Evolutionary conservation across 2,797 vertebrate species (phyloP), one percentile per base, ranked within the genome.

Genomic region (Apogon talboti): DNA sequence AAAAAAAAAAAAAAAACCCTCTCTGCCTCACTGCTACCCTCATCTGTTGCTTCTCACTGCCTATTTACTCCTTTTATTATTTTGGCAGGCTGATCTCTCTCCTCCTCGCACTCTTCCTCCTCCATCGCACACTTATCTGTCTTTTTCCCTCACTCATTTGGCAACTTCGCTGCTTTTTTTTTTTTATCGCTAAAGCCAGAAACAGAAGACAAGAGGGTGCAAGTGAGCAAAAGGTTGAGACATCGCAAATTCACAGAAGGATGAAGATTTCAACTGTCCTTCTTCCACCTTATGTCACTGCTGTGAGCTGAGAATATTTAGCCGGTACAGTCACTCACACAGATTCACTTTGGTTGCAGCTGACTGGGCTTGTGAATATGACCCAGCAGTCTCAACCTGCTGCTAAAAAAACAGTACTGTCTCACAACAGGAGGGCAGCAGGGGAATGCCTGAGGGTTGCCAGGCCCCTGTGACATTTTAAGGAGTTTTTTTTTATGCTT

Each of bases 11-110:
- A 79, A 81, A 54, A 82, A 82, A 81, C 53, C 78, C 78, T 85
- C 66, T 74, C 71, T 76, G 71, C 71, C 73, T 81, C 73, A 79
- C 79, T 77, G 78, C 70, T 74, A 54, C 75, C 62, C 61, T 90
- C 84, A 90, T 90, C 88, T 91, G 87, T 90, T 91, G 87, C 83
- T 82, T 83, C 79, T 84, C 79, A 79, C 76, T 81, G 75, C 72
- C 82, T 86, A 83, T 90, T 88, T 85, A 79, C 82, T 90, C 71
- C 69, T 80, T 81, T 87, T 71, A 83, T 83, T 86, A 66, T 83
- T 83, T 83, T 90, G 85, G 83, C 83, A 87, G 81, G 68, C 79
- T 51, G 53, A 68, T 66, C 82, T 81, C 83, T 81, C 75, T 81
- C 76, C 74, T 83, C 84, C 76, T 82, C 84, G 81, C 61, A 79